A percentile compares a stretch with the other conserved stretches of the same genome.
Conservation (phyloP, 1,140 invertebrate genomes). For the Polypedilum vanderplanki region DNA sequence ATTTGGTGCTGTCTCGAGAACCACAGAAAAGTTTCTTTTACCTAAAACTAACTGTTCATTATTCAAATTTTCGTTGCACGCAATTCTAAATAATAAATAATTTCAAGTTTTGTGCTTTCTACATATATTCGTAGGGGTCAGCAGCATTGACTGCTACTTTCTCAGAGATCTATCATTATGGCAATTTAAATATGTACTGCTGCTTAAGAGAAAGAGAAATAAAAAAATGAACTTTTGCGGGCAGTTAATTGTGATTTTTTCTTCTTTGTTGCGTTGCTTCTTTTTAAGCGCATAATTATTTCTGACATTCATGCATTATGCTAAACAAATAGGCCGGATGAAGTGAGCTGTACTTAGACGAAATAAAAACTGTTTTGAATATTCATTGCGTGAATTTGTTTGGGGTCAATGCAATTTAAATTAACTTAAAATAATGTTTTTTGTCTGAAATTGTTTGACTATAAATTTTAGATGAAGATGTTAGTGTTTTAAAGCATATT, state of each 20-base stretch:
- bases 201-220: too few relatives aligned
- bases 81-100: constrained; percentile 27
- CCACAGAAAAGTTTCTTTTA: background rate
- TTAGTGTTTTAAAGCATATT: too few relatives aligned
- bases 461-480: too few relatives aligned
- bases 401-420: too few relatives aligned
- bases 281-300: constrained; percentile 14
- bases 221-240: background rate
- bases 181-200: constrained; percentile 7
- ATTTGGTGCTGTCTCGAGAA: too few relatives aligned
- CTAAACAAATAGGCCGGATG: background rate
- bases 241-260: background rate
- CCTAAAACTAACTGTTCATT: constrained; percentile 24
- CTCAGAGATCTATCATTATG: background rate
- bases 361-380: background rate
- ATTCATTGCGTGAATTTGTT: too few relatives aligned
- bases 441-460: too few relatives aligned
- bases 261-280: background rate
- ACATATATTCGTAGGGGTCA: background rate
- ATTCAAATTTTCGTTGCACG: constrained; percentile 29
- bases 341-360: background rate
- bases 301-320: constrained; percentile 12
- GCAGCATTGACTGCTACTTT: constrained; percentile 1
- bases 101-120: background rate
- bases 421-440: too few relatives aligned